Evolutionary conservation across 2,888 invertebrate species (phyloP).

Genomic region (Lasioglossum calceatum): DNA sequence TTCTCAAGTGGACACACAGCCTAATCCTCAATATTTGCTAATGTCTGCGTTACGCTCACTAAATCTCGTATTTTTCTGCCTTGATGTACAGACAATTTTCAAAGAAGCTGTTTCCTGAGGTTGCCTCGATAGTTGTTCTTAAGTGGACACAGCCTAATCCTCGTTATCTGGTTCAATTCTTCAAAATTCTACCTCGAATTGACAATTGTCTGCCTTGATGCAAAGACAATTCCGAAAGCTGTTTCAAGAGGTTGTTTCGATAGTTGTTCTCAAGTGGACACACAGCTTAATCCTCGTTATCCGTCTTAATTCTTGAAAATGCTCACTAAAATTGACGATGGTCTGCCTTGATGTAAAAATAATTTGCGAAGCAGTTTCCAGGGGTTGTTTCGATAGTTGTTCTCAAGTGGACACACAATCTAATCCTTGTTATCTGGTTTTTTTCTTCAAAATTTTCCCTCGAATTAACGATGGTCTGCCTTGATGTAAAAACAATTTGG

Average conservation of each 20-base stretch:
- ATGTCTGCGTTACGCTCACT: no score
- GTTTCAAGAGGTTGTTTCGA: not conserved
- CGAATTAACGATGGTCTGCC: fast-evolving
- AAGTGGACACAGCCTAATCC: not conserved
- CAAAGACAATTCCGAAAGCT: not conserved
- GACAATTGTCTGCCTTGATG: not conserved
- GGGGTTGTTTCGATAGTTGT: not conserved
- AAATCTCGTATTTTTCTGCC: no score
- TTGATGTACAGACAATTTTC: no score
- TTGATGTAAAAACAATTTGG: not conserved
- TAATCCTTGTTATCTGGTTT: not conserved
- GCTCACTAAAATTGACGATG: not conserved
- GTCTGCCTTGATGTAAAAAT: not conserved
- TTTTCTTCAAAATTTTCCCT: fast-evolving
- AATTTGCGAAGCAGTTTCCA: not conserved
- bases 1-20: not conserved
- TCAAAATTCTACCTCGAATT: no score
- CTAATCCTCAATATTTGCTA: not conserved
- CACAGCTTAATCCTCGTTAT: not conserved
- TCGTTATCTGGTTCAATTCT: no score
- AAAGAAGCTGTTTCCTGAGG: no score
- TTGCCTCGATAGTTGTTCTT: no score
- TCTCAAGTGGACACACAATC: not conserved
- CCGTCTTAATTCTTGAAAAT: not conserved
- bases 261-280: not conserved